Base-by-base conservation (phyloP, 2,888 invertebrate genomes). In the Hemistola chrysoprasaria region DNA sequence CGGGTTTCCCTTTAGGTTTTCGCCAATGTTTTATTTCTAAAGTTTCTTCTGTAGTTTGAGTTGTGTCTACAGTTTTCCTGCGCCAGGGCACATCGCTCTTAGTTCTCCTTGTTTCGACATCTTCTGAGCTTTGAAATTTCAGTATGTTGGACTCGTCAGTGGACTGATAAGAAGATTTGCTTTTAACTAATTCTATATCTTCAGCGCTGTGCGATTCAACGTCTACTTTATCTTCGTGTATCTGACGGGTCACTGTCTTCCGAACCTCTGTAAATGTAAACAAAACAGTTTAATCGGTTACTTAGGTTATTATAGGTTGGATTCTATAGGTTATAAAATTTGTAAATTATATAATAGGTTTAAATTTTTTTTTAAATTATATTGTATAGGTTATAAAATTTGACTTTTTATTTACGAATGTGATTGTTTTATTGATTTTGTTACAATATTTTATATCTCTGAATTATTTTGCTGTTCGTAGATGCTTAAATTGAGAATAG, bases 71-170 rank as follows among this genome's bases (percentile, higher is more conserved):
- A 34, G 49, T 57, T 48, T 65, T 62, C 36, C 50, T 70, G n/a
- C 88, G 77, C 87, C 88, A 88, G 1, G 87, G 87, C 3, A 78
- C 71, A 29, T 60, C 60, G 9, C 51, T 50, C 3, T 52, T 48
- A 5, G 66, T 47, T 55, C 69, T 72, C 45, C 62, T 80, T 3
- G 70, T 67, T 39, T 82, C 69, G 10, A 76, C 48, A 25, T 84
- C 74, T 57, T 84, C 69, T 31, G 65, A 38, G 45, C 70, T 71
- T 50, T 80, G 57, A 22, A 85, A 35, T 53, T 74, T 78, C 22
- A 86, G 53, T 35, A 87, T 80, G 49, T 78, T 86, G 6, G 68
- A 70, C 47, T 86, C 85, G 65, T 87, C 86, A 6, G 83, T 82
- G 1, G 76, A 65, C 61, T 82, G 71, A 53, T 73, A 81, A 34